These are phyloP conservation scores for Anastatus disparis DNA, from an alignment of 1,140 invertebrate genomes.

Conservation along the genomic window DNA sequence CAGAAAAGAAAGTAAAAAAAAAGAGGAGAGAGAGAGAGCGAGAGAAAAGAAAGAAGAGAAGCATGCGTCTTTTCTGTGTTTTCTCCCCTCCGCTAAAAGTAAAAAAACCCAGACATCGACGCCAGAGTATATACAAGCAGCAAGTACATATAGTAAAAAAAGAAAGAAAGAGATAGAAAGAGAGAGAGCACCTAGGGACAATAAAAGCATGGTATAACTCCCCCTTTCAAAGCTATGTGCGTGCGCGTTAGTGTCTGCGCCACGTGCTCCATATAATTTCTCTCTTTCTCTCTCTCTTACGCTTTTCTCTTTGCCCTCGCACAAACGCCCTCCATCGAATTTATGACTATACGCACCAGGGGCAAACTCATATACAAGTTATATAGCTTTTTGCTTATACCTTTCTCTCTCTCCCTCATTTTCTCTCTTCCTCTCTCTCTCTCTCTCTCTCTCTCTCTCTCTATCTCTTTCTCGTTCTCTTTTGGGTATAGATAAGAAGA, in stretches of 20 bases:
- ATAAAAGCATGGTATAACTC: conserved; percentile 36
- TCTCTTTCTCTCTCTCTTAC: no score
- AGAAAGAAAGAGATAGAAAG: no score
- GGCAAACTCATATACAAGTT: no score
- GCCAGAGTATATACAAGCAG: background rate
- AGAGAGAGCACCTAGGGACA: background rate
- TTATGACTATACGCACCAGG: conserved; percentile 26
- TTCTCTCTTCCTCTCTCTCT: no score
- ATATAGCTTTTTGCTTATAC: no score
- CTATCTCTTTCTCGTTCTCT: background rate
- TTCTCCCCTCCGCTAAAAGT: background rate
- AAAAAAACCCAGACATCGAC: conserved; percentile 3
- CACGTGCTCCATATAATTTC: conserved; percentile 42
- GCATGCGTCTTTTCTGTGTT: conserved; percentile 3
- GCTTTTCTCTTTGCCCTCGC: no score
- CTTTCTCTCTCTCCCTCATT: conserved; percentile 10
- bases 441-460: no score
- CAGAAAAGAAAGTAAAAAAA: background rate
- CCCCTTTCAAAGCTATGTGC: conserved; percentile 9
- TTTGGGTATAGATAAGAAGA: conserved; percentile 43
- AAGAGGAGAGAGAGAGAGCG: background rate
- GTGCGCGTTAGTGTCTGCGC: conserved; percentile 5
- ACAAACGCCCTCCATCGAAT: conserved; percentile 31
- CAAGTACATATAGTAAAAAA: no score
- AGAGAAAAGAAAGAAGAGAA: background rate